Conservation (phyloP, 1,140 invertebrate species). For the Hestina assimilis region DNA sequence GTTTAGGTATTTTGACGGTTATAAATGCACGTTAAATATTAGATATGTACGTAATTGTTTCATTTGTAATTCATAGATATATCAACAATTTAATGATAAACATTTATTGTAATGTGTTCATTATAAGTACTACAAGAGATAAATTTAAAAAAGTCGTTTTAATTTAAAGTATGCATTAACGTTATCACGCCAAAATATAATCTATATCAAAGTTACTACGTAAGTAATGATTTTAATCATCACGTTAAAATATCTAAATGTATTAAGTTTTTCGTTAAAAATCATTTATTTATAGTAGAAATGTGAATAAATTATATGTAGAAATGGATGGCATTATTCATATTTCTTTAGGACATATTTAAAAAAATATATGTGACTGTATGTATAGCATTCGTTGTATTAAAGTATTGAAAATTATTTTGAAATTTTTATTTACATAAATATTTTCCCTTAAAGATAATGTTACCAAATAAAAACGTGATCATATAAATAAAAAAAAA, state of each 20-base stretch:
- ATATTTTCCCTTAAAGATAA: neutral
- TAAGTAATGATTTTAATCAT: constrained; percentile 19
- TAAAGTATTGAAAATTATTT: constrained; percentile 52
- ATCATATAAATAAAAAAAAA: neutral
- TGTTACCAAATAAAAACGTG: neutral
- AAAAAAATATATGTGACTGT: constrained; percentile 66
- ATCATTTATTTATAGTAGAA: constrained; percentile 1
- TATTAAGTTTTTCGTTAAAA: constrained; percentile 12
- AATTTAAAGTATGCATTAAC: constrained; percentile 10
- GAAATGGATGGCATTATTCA: constrained; percentile 1
- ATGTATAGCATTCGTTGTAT: constrained; percentile 73
- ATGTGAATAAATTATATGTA: constrained; percentile 6
- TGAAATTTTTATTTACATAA: neutral
- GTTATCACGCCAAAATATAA: constrained; percentile 11
- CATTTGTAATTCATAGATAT: constrained; percentile 46
- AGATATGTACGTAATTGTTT: constrained; percentile 40
- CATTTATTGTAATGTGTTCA: constrained; percentile 44
- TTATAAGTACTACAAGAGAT: constrained; percentile 22
- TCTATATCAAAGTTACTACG: constrained; percentile 9
- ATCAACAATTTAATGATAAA: constrained; percentile 24
- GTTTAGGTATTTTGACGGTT: constrained; percentile 6
- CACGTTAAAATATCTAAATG: constrained; percentile 8
- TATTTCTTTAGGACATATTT: constrained; percentile 26
- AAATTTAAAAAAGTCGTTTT: constrained; percentile 4
- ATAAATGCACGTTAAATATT: constrained; percentile 47